Evolutionary conservation across 1,140 invertebrate genomes (phyloP), one percentile per base, ranked within the genome.

Genomic region (Drosophila tristis): DNA sequence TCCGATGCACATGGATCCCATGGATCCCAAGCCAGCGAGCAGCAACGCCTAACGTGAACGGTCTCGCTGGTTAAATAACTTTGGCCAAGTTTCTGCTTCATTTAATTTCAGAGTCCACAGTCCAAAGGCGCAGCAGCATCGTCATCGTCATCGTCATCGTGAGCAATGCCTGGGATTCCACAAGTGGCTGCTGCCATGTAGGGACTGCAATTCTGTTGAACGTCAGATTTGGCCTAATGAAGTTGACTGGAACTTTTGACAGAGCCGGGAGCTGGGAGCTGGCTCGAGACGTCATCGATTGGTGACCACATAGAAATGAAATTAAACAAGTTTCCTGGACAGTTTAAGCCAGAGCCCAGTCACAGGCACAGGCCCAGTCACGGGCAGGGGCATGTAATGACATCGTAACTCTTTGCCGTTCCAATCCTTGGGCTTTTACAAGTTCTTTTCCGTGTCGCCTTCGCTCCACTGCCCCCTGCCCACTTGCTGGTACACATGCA

Each of bases 171-270:
- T 48, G 59, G 78, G 60, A 74, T 85, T 80, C 77, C 77, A 85
- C 77, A 85, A 85, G 80, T 86, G 81, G 80, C 73, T 77, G 76
- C 20, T 20, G 48, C 72, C 62, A 47, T 65, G 59, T 65, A 78
- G 48, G 67, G 66, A 47, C 61, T 60, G 50, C 2, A 48, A 55
- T 48, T 59, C 80, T 63, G 76, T 85, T 67, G 77, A 57, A 61
- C 70, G 74, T 85, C 78, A 71, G 82, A 81, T 86, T 81, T 71
- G 68, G 45, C 55, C 63, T 87, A 87, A 86, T 86, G 65, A 86
- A 81, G 81, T 87, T 86, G 56, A 60, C 56, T 63, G 60, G 54
- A 63, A 85, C 79, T 80, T 78, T 78, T 87, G 82, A 78, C 78
- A 26, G 39, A 49, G 54, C 29, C 15, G 20, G 8, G 31, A 67